Conservation (phyloP, 2,113 vertebrate species). For the Pardalotus punctatus region DNA sequence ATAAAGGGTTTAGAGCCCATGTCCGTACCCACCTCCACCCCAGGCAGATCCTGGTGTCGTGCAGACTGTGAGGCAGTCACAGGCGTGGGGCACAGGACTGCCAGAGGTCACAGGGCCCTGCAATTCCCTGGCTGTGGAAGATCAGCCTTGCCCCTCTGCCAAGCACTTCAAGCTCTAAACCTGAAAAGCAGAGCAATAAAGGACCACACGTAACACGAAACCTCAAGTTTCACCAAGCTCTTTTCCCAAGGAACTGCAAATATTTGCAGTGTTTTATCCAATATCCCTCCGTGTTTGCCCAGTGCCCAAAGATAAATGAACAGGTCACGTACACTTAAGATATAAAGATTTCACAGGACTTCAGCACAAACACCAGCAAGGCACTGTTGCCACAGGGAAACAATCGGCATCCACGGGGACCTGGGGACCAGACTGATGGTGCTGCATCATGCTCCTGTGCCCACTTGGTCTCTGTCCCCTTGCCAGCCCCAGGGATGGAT, state of each 20-base stretch:
- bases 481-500: background rate
- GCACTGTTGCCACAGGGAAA: background rate
- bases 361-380: background rate
- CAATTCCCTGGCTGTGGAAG: background rate
- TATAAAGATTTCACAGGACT: background rate
- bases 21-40: too few relatives aligned
- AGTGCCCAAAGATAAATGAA: background rate
- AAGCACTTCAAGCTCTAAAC: background rate
- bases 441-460: rapidly evolving
- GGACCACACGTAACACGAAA: rapidly evolving
- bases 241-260: background rate
- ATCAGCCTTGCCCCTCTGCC: background rate
- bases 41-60: rapidly evolving
- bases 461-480: background rate
- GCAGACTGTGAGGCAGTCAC: rapidly evolving
- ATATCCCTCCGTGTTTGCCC: background rate
- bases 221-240: background rate
- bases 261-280: constrained; percentile 2
- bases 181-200: background rate
- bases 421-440: rapidly evolving
- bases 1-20: background rate
- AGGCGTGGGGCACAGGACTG: background rate
- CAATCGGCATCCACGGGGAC: rapidly evolving
- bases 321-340: background rate
- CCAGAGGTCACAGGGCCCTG: background rate